A percentile compares a stretch with the other conserved stretches of the same genome.
phyloP scores from a whole-genome alignment of 2,797 vertebrate genomes.

The Rousettus madagascariensis region DNA sequence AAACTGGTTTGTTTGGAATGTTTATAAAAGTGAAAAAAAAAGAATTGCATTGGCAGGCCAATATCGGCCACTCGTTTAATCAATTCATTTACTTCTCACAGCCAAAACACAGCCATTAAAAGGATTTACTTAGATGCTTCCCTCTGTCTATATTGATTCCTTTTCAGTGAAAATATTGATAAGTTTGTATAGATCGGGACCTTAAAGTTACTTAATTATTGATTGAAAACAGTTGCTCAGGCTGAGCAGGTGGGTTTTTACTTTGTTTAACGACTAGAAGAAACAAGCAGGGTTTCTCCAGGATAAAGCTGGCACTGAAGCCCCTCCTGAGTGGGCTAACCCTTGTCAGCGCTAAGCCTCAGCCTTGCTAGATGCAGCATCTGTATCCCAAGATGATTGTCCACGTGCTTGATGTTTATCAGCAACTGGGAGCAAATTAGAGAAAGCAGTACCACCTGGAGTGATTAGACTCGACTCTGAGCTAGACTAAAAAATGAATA shows the following conservation, averaged over 20 bases:
- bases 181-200: conserved; percentile 91
- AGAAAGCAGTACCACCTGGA: conserved; percentile 55
- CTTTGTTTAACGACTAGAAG: conserved; percentile 86
- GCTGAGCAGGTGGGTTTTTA: conserved; percentile 89
- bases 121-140: conserved; percentile 92
- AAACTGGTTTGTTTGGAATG: conserved; percentile 73
- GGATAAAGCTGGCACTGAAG: conserved; percentile 83
- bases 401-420: conserved; percentile 71
- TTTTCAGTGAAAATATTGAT: conserved; percentile 95
- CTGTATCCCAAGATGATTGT: conserved; percentile 83
- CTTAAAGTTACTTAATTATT: conserved; percentile 94
- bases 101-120: conserved; percentile 91
- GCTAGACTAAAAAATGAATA: not conserved
- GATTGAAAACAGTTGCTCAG: conserved; percentile 90
- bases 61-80: conserved; percentile 90
- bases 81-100: conserved; percentile 93
- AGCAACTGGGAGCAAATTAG: conserved; percentile 79
- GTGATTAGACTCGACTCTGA: not conserved
- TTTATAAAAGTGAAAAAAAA: conserved; percentile 79
- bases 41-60: conserved; percentile 84
- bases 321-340: conserved; percentile 81
- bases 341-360: conserved; percentile 84
- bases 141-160: conserved; percentile 92
- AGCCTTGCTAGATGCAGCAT: conserved; percentile 82
- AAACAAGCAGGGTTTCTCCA: conserved; percentile 85